Base-by-base conservation (phyloP, 2,888 invertebrate genomes). In the Hypomecis atomaria region DNA sequence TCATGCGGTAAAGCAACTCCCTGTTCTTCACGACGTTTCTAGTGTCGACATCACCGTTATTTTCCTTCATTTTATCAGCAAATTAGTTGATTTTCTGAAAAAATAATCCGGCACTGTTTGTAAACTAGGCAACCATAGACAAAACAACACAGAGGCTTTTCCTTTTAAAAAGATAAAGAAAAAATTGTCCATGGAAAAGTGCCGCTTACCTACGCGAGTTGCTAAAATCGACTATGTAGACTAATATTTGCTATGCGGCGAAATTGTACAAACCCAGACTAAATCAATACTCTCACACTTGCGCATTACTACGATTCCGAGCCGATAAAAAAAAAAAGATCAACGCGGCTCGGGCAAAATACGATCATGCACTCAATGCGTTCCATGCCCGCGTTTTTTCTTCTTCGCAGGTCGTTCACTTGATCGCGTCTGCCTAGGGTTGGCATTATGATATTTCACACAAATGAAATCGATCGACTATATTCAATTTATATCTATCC, bases 1-100 rank as follows among this genome's bases (percentile, higher is more conserved):
- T 98, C 78, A 99, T 94, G 62, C 98, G 95, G 82, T 99, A 98
- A 50, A 99, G 93, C 70, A 96, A 92, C 82, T 99, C 98, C 63
- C 98, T 94, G 83, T 96, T 97, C 88, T 98, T 98, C 5, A 98
- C 96, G 57, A 97, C 94, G 85, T 97, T 97, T 81, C 94, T 95
- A 0, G 95, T 93, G 80, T 96, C 96, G 6, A 95, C 75, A n/a
- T 90, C 90, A 37, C 78, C 79, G n/a, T 71, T 79, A 40, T 75
- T 83, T 78, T 92, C 92, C 72, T 88, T 92, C 92, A 92, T 92
- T 76, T 82, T 65, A 7, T 13, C 5, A n/a, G 10, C 0, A 8
- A 38, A 47, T 47, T 0, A 9, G 10, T 10, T 34, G 10, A 5
- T 49, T 57, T 61, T 37, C 37, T 42, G 44, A 37, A 34, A 59